Base-by-base conservation (phyloP, 2,888 invertebrate genomes). In the Cylloceria caligata region DNA sequence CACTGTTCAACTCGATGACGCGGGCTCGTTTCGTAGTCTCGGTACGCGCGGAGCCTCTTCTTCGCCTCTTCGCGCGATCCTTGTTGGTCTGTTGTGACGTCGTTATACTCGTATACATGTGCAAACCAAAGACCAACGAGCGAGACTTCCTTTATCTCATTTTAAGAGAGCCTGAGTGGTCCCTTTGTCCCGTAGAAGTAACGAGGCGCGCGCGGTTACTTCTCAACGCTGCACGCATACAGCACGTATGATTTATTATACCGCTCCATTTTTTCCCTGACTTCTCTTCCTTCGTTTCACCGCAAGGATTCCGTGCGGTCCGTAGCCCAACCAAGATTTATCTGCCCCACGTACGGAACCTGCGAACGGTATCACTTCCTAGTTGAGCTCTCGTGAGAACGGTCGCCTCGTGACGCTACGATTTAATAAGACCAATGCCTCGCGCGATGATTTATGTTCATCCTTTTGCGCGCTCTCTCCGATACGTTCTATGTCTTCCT, bases 131-230 rank as follows among this genome's bases (percentile, higher is more conserved):
- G 39, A 62, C 39, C 39, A 39, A 11, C 62, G 62, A 62, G 36
- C 36, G 21, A 36, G 19, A 19, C 62, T 68, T 68, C 79, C 60
- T 80, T 74, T 60, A 80, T 73, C 68, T 57, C 68, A 49, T 68
- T 68, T 60, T 52, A 80, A 55, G 62, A 74, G 34, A 60, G 52
- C 19, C 55, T 75, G 62, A 75, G 77, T 77, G 69, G 62, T 34
- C 62, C 36, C 77, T 77, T 77, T 77, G 77, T 77, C 69, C 62
- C 69, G 55, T 27, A 13, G 11, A 24, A 69, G 39, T 71, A 64
- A 52, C 62, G 49, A 42, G 27, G 45, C 67, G 27, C 47, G 30
- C 34, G 49, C 19, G 39, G n/a, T 34, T 45, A n/a, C 11, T 16
- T 34, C 30, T 34, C 72, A n/a, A 34, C 60, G 57, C 7, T 11